Percentiles rank a stretch among this genome's conserved stretches.
phyloP scores from a whole-genome alignment of 92 coral and sea anemone species.

The Epizoanthus rinbou region DNA sequence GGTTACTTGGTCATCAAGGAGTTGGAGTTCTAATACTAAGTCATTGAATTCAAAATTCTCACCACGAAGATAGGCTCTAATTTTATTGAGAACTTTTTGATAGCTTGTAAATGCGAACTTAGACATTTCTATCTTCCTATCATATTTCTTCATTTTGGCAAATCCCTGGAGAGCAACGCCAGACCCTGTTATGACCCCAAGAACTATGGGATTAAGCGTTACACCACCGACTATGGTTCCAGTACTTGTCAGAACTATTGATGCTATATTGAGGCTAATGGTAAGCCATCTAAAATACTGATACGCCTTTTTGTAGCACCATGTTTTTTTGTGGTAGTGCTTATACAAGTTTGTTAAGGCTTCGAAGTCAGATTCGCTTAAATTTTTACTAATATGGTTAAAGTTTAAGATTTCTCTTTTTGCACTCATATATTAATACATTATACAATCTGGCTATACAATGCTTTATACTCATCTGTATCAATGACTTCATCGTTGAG shows the following conservation, averaged over 20 bases:
- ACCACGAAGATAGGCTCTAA: conserved; percentile 19
- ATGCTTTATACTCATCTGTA: conserved; percentile 29
- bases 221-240: conserved; percentile 16
- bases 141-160: neutral
- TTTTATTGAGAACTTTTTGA: conserved; percentile 18
- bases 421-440: conserved; percentile 13
- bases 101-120: conserved; percentile 5
- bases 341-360: neutral
- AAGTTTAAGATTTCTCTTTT: conserved; percentile 1
- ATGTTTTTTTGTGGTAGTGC: neutral
- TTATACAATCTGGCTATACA: conserved; percentile 12
- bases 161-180: conserved; percentile 26
- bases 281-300: conserved; percentile 22
- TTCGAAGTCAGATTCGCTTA: conserved; percentile 20
- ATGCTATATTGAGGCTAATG: neutral
- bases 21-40: neutral
- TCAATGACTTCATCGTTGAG: conserved; percentile 25
- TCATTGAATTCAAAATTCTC: neutral
- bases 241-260: neutral
- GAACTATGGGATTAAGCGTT: conserved; percentile 38
- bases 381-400: neutral
- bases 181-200: conserved; percentile 22
- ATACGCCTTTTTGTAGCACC: conserved; percentile 28
- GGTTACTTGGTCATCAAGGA: conserved; percentile 4
- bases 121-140: conserved; percentile 2